Percentiles rank a stretch among this genome's conserved stretches.
Conservation (phyloP, 2,888 invertebrate species). For the Orchestes rusci region DNA sequence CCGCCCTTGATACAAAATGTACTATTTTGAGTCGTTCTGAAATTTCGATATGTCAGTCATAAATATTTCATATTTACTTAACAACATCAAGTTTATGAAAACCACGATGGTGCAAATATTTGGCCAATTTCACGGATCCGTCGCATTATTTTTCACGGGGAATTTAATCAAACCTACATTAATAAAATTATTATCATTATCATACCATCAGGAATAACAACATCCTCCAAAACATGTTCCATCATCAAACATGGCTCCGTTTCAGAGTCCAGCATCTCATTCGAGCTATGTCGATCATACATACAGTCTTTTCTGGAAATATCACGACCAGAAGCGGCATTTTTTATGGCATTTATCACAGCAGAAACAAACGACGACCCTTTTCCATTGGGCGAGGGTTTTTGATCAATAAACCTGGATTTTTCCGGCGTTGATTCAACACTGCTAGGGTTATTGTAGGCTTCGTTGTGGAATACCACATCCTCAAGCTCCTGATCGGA, state of each 20-base stretch:
- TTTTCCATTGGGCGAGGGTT: constrained; percentile 52
- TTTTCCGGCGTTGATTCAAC: constrained; percentile 52
- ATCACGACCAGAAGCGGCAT: constrained; percentile 44
- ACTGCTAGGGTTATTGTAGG: constrained; percentile 60
- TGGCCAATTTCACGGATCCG: too few species aligned
- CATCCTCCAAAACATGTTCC: constrained; percentile 66
- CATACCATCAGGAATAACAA: constrained; percentile 51
- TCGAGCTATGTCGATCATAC: constrained; percentile 49
- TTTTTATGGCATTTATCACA: constrained; percentile 61
- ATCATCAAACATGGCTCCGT: constrained; percentile 77
- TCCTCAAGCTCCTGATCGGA: constrained; percentile 68
- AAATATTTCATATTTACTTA: too few species aligned
- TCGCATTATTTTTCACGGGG: too few species aligned
- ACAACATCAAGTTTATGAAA: too few species aligned
- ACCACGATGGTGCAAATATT: too few species aligned
- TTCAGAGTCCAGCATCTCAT: constrained; percentile 73
- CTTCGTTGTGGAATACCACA: constrained; percentile 72
- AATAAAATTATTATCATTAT: neutral
- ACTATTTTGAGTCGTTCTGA: too few species aligned
- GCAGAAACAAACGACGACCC: constrained; percentile 62
- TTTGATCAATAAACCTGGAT: constrained; percentile 36
- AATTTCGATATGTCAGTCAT: too few species aligned
- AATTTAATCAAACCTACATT: too few species aligned
- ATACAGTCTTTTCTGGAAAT: constrained; percentile 37
- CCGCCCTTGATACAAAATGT: too few species aligned